Evolutionary conservation across 2,113 vertebrate species (phyloP).

Genomic region (Sigmodon hispidus): DNA sequence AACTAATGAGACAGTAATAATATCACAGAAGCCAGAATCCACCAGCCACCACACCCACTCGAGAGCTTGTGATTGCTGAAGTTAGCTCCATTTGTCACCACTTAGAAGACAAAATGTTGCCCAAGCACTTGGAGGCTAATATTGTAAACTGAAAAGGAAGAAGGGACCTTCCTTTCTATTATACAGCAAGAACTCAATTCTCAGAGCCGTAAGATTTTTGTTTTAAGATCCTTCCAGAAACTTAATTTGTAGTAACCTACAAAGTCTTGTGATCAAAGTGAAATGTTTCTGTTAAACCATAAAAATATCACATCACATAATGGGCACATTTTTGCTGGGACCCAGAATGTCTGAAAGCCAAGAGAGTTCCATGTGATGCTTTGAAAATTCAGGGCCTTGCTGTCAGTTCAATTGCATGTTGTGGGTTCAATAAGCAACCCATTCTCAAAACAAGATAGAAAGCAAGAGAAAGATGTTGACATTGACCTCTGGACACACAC

Average conservation of each 20-base stretch:
- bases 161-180: background rate
- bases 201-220: conserved; percentile 1
- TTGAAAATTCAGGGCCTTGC: background rate
- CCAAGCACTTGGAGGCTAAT: background rate
- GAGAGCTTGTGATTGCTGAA: background rate
- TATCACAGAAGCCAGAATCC: background rate
- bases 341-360: background rate
- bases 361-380: background rate
- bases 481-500: background rate
- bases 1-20: background rate
- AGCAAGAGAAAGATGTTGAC: background rate
- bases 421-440: background rate
- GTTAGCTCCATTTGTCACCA: background rate
- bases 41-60: background rate
- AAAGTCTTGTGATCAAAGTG: conserved; percentile 37
- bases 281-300: conserved; percentile 3
- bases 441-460: background rate
- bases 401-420: background rate
- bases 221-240: conserved; percentile 55
- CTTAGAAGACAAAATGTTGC: background rate
- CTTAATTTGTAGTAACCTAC: conserved; percentile 3
- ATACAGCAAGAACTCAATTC: background rate
- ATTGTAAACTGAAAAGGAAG: conserved; percentile 33
- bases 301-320: conserved; percentile 24
- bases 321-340: background rate